phyloP scores from a whole-genome alignment of 35 echinoderm and acorn worm species.

The Apostichopus californicus region DNA sequence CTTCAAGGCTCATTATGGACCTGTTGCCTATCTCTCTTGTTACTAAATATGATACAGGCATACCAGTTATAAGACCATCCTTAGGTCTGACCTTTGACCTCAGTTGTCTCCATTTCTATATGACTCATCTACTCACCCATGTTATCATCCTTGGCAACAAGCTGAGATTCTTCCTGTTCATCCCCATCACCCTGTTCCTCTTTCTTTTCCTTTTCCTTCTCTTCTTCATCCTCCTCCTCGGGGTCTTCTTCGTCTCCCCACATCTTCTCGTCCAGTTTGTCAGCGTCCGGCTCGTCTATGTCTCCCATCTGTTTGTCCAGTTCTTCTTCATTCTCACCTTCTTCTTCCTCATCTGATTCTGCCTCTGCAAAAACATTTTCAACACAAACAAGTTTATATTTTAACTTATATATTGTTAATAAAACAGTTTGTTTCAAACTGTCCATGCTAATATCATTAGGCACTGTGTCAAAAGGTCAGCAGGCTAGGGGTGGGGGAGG shows the following conservation, averaged over 20 bases:
- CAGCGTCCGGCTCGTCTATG: constrained; percentile 77
- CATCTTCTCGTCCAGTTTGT: constrained; percentile 97
- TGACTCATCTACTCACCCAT: not conserved
- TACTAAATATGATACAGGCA: not conserved
- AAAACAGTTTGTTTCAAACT: too few relatives aligned
- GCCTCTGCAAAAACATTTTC: constrained; percentile 46
- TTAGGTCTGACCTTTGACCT: not conserved
- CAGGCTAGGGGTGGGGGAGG: too few relatives aligned
- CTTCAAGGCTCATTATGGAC: too few relatives aligned
- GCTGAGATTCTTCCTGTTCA: constrained; percentile 69
- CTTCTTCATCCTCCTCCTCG: constrained; percentile 74
- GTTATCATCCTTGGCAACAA: constrained; percentile 96
- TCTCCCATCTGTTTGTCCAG: constrained; percentile 99
- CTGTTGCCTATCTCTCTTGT: too few relatives aligned
- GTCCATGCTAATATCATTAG: too few relatives aligned
- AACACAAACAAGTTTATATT: too few relatives aligned
- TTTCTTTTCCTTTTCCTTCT: constrained; percentile 75
- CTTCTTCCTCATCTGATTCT: constrained; percentile 77
- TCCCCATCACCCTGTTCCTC: constrained; percentile 73
- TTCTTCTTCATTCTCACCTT: constrained; percentile 76
- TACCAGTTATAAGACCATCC: not conserved
- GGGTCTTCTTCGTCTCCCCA: constrained; percentile 92
- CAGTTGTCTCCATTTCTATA: not conserved
- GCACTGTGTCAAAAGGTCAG: too few relatives aligned
- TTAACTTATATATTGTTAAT: too few relatives aligned